Evolutionary conservation across 2,113 vertebrate species (phyloP).

Genomic region (Trogon surrucura): DNA sequence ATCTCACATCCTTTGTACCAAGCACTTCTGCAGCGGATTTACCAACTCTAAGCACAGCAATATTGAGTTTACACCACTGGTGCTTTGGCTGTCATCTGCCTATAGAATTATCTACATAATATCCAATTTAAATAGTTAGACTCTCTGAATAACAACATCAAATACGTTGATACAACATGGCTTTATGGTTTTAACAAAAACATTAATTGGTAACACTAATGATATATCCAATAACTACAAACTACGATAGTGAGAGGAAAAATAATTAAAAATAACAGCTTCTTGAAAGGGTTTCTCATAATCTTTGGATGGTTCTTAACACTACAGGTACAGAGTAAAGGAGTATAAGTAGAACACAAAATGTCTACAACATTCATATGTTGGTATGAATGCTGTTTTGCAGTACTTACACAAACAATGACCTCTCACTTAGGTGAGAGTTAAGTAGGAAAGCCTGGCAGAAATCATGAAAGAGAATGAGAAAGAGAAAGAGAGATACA

Average conservation of each 20-base stretch:
- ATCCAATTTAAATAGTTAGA: neutral
- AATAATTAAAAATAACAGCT: neutral
- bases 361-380: conserved; percentile 55
- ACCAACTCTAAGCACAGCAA: neutral
- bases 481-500: conserved; percentile 59
- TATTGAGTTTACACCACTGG: neutral
- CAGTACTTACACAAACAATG: conserved; percentile 66
- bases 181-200: neutral
- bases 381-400: conserved; percentile 66
- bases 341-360: neutral
- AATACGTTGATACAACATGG: neutral
- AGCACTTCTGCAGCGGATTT: neutral
- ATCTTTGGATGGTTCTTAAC: neutral
- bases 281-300: neutral
- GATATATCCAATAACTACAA: neutral
- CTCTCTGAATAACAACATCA: neutral
- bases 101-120: neutral
- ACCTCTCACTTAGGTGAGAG: conserved; percentile 59
- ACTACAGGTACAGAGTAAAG: neutral
- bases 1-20: neutral
- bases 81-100: neutral
- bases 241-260: neutral
- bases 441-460: conserved; percentile 70
- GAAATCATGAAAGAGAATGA: conserved; percentile 62
- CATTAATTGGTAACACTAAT: neutral